A percentile compares a stretch with the other conserved stretches of the same genome.
Evolutionary conservation across 2,797 vertebrate genomes (phyloP).

Genomic region (Diplodus sargus): DNA sequence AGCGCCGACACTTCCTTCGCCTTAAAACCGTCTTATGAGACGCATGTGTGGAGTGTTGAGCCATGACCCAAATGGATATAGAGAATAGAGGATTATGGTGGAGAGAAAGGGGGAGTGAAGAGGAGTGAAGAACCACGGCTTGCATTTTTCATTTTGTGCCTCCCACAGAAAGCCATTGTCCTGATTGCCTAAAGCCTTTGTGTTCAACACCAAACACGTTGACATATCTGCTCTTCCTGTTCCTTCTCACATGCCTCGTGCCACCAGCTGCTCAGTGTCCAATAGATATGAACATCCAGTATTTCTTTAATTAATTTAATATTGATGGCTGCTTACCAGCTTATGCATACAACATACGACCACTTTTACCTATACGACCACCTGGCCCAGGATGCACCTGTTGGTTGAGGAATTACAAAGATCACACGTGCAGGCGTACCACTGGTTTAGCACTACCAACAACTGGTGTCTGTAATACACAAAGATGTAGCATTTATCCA

Average conservation of each 20-base stretch:
- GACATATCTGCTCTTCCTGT: constrained; percentile 1
- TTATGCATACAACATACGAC: neutral
- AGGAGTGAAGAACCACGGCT: constrained; percentile 28
- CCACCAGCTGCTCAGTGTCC: neutral
- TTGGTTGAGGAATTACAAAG: neutral
- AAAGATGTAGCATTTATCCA: neutral
- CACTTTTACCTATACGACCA: neutral
- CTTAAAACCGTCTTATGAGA: constrained; percentile 53
- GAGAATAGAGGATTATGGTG: constrained; percentile 53
- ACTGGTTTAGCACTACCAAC: too few species aligned
- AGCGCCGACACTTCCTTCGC: constrained; percentile 36
- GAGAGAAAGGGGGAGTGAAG: constrained; percentile 31
- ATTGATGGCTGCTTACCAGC: neutral
- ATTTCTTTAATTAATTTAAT: neutral
- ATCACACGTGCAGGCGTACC: too few species aligned
- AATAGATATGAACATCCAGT: neutral
- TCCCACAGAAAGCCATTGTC: constrained; percentile 41
- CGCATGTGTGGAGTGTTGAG: constrained; percentile 53
- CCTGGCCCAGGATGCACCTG: neutral
- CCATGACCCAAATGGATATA: constrained; percentile 50
- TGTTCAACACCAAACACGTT: constrained; percentile 22
- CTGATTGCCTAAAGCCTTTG: constrained; percentile 28
- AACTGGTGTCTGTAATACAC: neutral
- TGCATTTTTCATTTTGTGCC: constrained; percentile 35
- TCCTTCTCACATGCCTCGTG: constrained; percentile 11